A percentile compares a stretch with the other conserved stretches of the same genome.
phyloP scores from a whole-genome alignment of 2,113 vertebrate genomes.

The Hemicordylus capensis region DNA sequence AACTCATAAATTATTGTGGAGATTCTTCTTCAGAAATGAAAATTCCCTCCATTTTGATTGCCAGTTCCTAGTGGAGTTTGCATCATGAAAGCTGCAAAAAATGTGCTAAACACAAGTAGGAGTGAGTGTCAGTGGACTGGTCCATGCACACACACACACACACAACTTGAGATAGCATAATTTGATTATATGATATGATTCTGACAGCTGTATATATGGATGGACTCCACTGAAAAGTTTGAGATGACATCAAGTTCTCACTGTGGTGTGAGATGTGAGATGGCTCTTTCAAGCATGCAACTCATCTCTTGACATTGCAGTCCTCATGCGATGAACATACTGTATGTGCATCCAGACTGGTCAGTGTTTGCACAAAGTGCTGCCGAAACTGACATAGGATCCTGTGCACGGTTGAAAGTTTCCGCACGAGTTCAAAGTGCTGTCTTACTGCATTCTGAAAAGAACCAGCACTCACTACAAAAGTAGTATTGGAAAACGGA shows the following conservation, averaged over 20 bases:
- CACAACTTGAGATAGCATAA: too few relatives aligned
- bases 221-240: background rate
- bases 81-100: too few relatives aligned
- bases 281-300: background rate
- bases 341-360: background rate
- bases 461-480: too few relatives aligned
- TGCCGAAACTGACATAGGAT: background rate
- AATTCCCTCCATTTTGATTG: background rate
- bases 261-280: background rate
- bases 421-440: too few relatives aligned
- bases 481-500: too few relatives aligned
- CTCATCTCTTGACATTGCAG: background rate
- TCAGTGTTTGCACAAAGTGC: background rate
- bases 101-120: too few relatives aligned
- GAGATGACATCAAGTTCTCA: background rate
- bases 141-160: too few relatives aligned
- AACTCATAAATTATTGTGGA: background rate
- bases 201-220: background rate
- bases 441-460: too few relatives aligned
- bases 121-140: background rate
- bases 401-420: too few relatives aligned
- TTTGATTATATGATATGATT: too few relatives aligned
- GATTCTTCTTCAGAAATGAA: background rate
- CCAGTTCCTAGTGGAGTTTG: background rate
- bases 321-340: background rate